Base-by-base conservation (phyloP, 2,113 vertebrate species). In the Oncorhynchus clarkii region DNA sequence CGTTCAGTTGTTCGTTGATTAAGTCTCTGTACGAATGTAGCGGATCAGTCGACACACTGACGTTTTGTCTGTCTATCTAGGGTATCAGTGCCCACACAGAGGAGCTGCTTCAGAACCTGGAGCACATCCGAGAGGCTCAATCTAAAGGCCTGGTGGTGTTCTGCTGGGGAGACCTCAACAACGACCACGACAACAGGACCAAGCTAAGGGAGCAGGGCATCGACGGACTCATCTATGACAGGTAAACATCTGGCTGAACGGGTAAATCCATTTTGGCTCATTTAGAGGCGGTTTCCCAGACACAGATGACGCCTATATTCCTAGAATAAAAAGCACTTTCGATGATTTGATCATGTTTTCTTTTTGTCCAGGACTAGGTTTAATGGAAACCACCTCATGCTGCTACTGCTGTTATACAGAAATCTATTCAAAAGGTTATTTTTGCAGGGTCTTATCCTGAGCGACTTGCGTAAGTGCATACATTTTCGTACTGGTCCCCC, bases 131-230 rank as follows among this genome's bases (percentile, higher is more conserved):
- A 20, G 94, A 96, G 5, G 97, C 96, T 62, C 94, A 95, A 87
- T 93, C 95, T 6, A 98, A 97, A 90, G 96, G 95, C 70, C 90
- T 99, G 54, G 95, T 99, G 70, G 93, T 99, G 54, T 99, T 99
- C 88, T 95, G 96, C 60, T 99, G 98, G 97, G 98, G 97, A 0
- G 97, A 99, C 14, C 95, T 98, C 76, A 96, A 96, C 87, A 99
- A 99, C 14, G 93, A 98, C 62, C 95, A 96, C 0, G 95, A 96
- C n/a, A 99, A 91, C 91, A 93, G 98, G 77, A 94, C 80, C 84
- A 94, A 87, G 75, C 82, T 99, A 87, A 95, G 92, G 81, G 95
- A 96, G 79, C 93, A 94, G 75, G 96, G 97, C 39, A 95, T 99
- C 49, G 92, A 98, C 79, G 98, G 98, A 51, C 92, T 99, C 39